Evolutionary conservation across 2,113 vertebrate genomes (phyloP), one percentile per base, ranked within the genome.

Genomic region (Trochalopteron elliotii): DNA sequence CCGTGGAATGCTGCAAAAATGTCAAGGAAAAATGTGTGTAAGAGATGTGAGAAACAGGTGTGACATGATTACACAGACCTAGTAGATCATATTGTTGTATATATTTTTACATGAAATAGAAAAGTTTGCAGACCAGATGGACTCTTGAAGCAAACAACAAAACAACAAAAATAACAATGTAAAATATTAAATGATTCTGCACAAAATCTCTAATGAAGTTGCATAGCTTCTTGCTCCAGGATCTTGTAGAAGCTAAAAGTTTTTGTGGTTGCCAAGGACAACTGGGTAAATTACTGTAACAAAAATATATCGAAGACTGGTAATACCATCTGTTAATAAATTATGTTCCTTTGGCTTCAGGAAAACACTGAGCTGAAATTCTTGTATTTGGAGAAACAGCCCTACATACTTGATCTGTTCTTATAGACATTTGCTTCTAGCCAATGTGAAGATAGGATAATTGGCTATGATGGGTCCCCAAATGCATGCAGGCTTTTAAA

Each of bases 361-460:
- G 30, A 89, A 55, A 47, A 86, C n/a, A 27, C 49, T 89, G 57
- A 89, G 19, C 44, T 83, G 63, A 72, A 93, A 55, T 33, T 65
- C 16, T 23, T 64, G 39, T 25, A 35, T 69, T 72, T 72, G 49
- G 27, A 93, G 27, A 80, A 79, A 52, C 2, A 83, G 17, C 12
- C 23, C 40, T n/a, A 28, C 18, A 12, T 42, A 49, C 11, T 44
- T 63, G 3, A 33, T 28, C 8, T 80, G 6, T n/a, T 78, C 28
- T 53, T 61, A 49, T 0, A 53, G 22, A 31, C 3, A 2, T 86
- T 79, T 79, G 7, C n/a, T 83, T 53, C 24, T 69, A 53, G 16
- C 22, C 39, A 31, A 4, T 53, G 7, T 70, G 40, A 28, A 53
- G 24, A 39, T 12, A 31, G 15, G 31, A 64, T 77, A 69, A 53